These are phyloP conservation scores for Ectemnius lituratus DNA, from an alignment of 2,888 invertebrate species.

Conservation along the genomic window DNA sequence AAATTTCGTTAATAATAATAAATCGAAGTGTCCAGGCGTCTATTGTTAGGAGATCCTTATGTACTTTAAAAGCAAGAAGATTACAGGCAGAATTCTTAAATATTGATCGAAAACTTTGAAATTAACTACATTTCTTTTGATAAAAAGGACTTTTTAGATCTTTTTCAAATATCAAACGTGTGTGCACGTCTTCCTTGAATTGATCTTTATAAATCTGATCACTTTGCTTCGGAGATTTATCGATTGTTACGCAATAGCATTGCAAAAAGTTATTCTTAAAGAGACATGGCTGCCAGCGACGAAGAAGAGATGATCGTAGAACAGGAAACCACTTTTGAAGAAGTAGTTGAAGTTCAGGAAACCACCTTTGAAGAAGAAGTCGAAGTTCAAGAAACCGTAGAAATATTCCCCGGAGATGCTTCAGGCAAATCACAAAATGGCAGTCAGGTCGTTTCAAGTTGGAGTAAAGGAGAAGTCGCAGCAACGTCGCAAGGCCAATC, in stretches of 20 bases:
- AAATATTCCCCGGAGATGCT: neutral
- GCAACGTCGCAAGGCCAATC: slow-evolving; percentile 53
- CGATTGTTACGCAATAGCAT: slow-evolving; percentile 11
- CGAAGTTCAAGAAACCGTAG: slow-evolving; percentile 5
- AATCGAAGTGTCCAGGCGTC: neutral
- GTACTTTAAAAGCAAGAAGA: too few species aligned
- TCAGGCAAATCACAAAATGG: too few species aligned
- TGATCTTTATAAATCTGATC: too few species aligned
- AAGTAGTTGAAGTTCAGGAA: slow-evolving; percentile 9
- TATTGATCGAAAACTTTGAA: too few species aligned
- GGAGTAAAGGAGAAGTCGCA: slow-evolving; percentile 23
- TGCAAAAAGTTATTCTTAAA: neutral
- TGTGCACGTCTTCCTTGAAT: too few species aligned
- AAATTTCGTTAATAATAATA: too few species aligned
- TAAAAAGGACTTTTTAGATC: neutral
- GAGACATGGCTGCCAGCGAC: slow-evolving; percentile 43
- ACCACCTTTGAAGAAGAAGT: slow-evolving; percentile 1
- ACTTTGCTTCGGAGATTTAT: too few species aligned
- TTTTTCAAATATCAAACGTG: too few species aligned
- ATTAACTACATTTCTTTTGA: neutral
- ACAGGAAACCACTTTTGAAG: slow-evolving; percentile 5
- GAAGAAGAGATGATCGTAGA: neutral
- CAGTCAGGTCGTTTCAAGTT: too few species aligned
- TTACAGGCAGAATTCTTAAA: too few species aligned
- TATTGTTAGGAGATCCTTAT: too few species aligned